phyloP scores from a whole-genome alignment of 2,113 vertebrate genomes.

The Gopherus flavomarginatus region DNA sequence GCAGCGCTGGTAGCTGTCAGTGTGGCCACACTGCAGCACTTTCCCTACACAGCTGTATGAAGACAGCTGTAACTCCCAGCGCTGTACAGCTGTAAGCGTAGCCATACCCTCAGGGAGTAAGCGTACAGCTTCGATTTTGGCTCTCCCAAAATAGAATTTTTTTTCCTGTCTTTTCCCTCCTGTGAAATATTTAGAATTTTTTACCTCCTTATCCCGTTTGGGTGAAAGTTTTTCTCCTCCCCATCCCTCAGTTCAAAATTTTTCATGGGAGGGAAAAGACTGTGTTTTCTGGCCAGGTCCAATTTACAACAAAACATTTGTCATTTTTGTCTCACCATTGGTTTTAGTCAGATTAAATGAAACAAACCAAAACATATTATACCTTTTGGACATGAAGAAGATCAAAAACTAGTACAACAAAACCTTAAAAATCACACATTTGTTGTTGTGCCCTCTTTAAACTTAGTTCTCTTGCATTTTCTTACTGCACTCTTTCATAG shows the following conservation, averaged over 20 bases:
- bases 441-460: not conserved
- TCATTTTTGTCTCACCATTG: not conserved
- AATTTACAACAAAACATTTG: not conserved
- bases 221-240: not conserved
- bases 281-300: not conserved
- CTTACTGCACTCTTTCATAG: slow-evolving; percentile 6
- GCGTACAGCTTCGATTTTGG: not conserved
- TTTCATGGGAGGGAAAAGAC: not conserved
- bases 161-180: slow-evolving; percentile 30
- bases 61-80: no score
- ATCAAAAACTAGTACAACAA: not conserved
- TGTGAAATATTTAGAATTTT: not conserved
- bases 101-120: not conserved
- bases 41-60: no score
- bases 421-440: not conserved
- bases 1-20: no score
- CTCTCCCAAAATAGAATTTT: not conserved
- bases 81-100: no score
- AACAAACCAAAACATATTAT: not conserved
- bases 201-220: not conserved
- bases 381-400: not conserved
- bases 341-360: not conserved
- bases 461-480: not conserved
- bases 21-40: no score
- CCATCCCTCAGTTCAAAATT: not conserved